These are phyloP conservation scores for Atta colombica DNA, from an alignment of 1,140 invertebrate species.

Conservation along the genomic window DNA sequence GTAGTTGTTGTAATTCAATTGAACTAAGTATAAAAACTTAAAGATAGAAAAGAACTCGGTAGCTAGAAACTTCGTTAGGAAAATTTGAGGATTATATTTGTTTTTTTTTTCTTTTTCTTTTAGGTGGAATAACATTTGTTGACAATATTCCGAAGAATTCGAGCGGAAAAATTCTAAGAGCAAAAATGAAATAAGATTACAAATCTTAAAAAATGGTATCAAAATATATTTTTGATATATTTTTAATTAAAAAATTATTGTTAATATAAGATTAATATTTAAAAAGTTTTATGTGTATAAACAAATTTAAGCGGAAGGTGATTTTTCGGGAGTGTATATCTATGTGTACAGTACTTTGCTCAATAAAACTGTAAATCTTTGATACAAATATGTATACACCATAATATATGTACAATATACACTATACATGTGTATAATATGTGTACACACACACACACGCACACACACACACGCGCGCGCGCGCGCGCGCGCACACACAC, in stretches of 20 bases:
- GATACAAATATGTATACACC: neutral
- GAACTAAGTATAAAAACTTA: constrained; percentile 10
- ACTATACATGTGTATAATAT: no score
- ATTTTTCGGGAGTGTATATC: neutral
- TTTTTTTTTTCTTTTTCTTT: constrained; percentile 63
- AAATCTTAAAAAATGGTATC: neutral
- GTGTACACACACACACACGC: neutral
- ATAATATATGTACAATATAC: no score
- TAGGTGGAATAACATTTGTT: constrained; percentile 87
- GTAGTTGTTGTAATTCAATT: neutral
- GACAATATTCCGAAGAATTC: constrained; percentile 89
- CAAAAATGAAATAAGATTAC: constrained; percentile 83
- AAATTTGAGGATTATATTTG: neutral
- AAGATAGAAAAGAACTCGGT: neutral
- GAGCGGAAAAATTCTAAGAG: constrained; percentile 90
- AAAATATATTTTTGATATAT: neutral
- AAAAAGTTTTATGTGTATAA: neutral
- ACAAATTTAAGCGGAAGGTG: neutral
- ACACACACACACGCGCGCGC: neutral
- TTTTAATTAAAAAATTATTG: neutral
- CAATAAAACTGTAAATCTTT: neutral
- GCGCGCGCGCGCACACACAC: no score
- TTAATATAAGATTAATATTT: neutral
- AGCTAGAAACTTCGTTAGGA: neutral
- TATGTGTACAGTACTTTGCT: neutral